Evolutionary conservation across 2,797 vertebrate species (phyloP).

Genomic region (Syngnathus rostellatus): DNA sequence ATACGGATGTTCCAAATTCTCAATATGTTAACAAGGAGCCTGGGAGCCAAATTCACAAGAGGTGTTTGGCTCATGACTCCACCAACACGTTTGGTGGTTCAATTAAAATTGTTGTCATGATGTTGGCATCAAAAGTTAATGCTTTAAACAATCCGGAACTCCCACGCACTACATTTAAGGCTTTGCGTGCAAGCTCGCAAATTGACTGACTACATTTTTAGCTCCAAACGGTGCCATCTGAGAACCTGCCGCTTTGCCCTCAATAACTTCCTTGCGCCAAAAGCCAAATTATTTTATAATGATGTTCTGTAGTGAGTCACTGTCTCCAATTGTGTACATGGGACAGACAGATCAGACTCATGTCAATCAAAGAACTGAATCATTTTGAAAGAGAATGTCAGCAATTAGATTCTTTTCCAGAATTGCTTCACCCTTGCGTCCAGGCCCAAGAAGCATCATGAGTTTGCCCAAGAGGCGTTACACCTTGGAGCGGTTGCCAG

Average conservation of each 20-base stretch:
- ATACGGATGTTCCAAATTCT: not conserved
- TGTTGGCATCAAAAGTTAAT: not conserved
- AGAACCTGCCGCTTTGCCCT: not conserved
- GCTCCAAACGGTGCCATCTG: not conserved
- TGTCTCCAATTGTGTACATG: not conserved
- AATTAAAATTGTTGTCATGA: not conserved
- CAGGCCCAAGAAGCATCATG: too few species aligned
- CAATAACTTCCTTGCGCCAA: conserved; percentile 11
- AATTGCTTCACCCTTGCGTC: too few species aligned
- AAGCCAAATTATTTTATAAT: conserved; percentile 21
- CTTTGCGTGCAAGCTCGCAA: not conserved
- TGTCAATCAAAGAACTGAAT: too few species aligned
- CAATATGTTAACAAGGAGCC: not conserved
- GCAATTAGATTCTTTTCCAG: too few species aligned
- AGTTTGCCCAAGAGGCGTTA: too few species aligned
- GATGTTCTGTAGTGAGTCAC: conserved; percentile 9
- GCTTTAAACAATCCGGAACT: too few species aligned
- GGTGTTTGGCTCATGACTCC: not conserved
- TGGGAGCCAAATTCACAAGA: not conserved
- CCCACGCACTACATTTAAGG: not conserved
- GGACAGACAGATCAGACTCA: not conserved
- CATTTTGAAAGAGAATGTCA: too few species aligned
- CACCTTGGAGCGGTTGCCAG: too few species aligned
- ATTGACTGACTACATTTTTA: not conserved
- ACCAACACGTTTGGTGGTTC: not conserved